Percentiles rank a stretch among this genome's conserved stretches.
Evolutionary conservation across 2,113 vertebrate species (phyloP).

Genomic region (Cyprinodon variegatus): DNA sequence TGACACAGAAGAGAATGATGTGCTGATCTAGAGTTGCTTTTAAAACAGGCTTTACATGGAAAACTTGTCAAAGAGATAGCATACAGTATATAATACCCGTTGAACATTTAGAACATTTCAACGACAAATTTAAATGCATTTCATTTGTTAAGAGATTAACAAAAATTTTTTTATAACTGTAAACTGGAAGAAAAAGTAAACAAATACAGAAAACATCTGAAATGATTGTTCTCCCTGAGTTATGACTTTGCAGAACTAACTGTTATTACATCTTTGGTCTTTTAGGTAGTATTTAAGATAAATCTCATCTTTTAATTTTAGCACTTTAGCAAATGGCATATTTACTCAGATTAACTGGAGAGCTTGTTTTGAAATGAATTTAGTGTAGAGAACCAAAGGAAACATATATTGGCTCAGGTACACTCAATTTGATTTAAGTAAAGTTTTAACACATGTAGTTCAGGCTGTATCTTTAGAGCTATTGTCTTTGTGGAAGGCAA

Average conservation of each 20-base stretch:
- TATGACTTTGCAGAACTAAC: not conserved
- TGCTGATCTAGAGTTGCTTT: conserved; percentile 2
- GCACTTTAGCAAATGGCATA: too few relatives aligned
- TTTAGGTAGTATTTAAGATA: too few relatives aligned
- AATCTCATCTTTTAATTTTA: too few relatives aligned
- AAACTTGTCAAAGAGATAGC: not conserved
- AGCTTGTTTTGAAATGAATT: too few relatives aligned
- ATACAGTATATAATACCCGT: not conserved
- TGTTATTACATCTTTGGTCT: not conserved
- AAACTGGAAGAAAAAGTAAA: not conserved
- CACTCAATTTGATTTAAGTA: too few relatives aligned
- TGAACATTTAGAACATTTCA: not conserved
- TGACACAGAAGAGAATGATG: conserved; percentile 1
- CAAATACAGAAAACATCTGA: not conserved
- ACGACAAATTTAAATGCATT: not conserved
- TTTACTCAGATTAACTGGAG: too few relatives aligned
- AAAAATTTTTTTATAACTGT: not conserved
- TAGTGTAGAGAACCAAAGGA: too few relatives aligned
- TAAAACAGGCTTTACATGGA: not conserved
- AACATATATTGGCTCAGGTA: too few relatives aligned
- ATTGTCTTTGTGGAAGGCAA: not conserved
- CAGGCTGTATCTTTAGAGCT: not conserved
- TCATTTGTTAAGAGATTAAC: too few relatives aligned
- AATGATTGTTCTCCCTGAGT: not conserved
- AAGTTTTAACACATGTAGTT: too few relatives aligned